phyloP scores from a whole-genome alignment of 2,113 vertebrate species.

The Crotalus horridus region DNA sequence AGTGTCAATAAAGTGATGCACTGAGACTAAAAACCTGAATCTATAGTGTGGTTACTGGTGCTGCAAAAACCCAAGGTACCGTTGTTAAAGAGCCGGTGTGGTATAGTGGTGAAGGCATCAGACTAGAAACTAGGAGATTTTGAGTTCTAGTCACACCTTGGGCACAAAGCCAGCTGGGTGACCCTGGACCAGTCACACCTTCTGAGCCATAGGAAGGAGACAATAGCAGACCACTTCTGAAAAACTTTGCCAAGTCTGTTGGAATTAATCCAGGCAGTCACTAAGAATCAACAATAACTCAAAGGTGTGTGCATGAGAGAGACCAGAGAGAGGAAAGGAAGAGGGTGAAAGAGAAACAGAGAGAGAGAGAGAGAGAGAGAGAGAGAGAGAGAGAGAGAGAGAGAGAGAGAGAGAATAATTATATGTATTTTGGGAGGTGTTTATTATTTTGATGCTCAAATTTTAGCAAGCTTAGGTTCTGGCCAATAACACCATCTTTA shows the following conservation, averaged over 20 bases:
- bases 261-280: not conserved
- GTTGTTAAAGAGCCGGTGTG: conserved; percentile 76
- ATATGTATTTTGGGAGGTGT: not conserved
- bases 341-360: not conserved
- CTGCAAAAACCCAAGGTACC: conserved; percentile 55
- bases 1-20: conserved; percentile 64
- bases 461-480: not conserved
- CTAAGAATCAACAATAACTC: not conserved
- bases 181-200: not conserved
- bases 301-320: not conserved
- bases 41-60: conserved; percentile 54
- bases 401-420: not conserved
- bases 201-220: not conserved
- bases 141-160: not conserved
- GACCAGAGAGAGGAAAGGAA: too few relatives aligned
- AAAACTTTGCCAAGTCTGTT: not conserved
- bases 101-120: conserved; percentile 8
- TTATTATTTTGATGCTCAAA: not conserved
- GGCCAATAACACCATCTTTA: not conserved
- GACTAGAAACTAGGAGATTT: not conserved
- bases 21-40: conserved; percentile 64
- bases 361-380: not conserved
- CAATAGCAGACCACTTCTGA: not conserved
- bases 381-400: too few relatives aligned
- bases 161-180: not conserved